Conservation (phyloP, 2,113 vertebrate species). For the Anhinga rufa region DNA sequence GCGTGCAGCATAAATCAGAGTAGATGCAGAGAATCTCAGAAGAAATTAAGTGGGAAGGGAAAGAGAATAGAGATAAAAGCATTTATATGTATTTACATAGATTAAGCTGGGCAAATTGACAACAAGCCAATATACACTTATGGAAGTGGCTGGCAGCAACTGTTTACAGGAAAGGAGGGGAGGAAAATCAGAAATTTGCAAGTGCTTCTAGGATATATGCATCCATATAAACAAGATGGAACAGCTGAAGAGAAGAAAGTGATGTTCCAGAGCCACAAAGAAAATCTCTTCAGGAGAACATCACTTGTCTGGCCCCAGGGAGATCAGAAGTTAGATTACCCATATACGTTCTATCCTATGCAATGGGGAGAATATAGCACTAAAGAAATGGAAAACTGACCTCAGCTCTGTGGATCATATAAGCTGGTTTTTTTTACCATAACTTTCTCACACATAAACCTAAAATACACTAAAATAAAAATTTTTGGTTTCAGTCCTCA, state of each 20-base stretch:
- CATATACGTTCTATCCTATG: background rate
- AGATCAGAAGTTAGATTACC: background rate
- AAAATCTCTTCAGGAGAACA: background rate
- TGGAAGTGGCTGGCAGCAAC: background rate
- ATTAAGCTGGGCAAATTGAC: conserved; percentile 16
- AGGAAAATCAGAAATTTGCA: background rate
- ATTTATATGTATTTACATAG: conserved; percentile 27
- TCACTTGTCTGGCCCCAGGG: background rate
- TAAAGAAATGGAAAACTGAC: background rate
- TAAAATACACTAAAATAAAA: background rate
- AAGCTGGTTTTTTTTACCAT: background rate
- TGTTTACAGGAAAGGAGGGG: background rate
- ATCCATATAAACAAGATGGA: background rate
- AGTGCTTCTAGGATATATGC: background rate
- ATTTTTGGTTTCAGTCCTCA: background rate
- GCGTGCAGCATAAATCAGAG: background rate
- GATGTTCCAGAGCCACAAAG: background rate
- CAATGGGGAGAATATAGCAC: background rate
- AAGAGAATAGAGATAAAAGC: background rate
- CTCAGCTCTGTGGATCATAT: background rate
- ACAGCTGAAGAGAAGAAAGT: background rate
- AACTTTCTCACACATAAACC: background rate
- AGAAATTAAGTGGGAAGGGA: background rate
- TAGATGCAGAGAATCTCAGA: background rate
- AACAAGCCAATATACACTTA: background rate